These are phyloP conservation scores for Melolontha melolontha DNA, from an alignment of 2,888 invertebrate species.

Conservation along the genomic window DNA sequence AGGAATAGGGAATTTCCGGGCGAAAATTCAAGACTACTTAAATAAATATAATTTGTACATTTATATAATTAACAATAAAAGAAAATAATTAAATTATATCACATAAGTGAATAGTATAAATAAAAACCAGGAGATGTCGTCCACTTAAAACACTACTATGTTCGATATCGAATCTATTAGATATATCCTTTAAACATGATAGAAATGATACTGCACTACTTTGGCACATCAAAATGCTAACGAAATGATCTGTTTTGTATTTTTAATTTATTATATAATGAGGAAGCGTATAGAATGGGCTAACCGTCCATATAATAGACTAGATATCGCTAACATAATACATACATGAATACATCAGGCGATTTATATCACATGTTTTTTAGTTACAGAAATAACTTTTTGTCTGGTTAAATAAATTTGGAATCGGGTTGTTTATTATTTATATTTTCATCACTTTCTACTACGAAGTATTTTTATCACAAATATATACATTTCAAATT, in stretches of 20 bases:
- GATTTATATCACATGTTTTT: constrained; percentile 2
- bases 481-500: too few relatives aligned
- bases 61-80: constrained; percentile 42
- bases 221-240: constrained; percentile 34
- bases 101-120: constrained; percentile 41
- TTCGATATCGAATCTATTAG: constrained; percentile 25
- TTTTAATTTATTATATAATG: background rate
- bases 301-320: constrained; percentile 8
- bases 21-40: constrained; percentile 41
- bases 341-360: background rate
- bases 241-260: background rate
- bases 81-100: constrained; percentile 39
- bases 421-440: too few relatives aligned
- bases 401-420: background rate
- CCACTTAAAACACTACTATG: constrained; percentile 6
- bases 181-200: background rate
- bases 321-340: constrained; percentile 15
- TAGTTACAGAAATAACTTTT: background rate
- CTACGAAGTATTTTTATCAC: too few relatives aligned
- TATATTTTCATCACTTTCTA: too few relatives aligned
- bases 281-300: background rate
- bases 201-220: background rate
- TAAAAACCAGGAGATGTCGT: constrained; percentile 23
- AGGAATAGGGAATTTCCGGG: constrained; percentile 12
- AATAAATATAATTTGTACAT: constrained; percentile 45